Evolutionary conservation across 2,888 invertebrate species (phyloP), one percentile per base, ranked within the genome.

Genomic region (Epirrhoe alternata): DNA sequence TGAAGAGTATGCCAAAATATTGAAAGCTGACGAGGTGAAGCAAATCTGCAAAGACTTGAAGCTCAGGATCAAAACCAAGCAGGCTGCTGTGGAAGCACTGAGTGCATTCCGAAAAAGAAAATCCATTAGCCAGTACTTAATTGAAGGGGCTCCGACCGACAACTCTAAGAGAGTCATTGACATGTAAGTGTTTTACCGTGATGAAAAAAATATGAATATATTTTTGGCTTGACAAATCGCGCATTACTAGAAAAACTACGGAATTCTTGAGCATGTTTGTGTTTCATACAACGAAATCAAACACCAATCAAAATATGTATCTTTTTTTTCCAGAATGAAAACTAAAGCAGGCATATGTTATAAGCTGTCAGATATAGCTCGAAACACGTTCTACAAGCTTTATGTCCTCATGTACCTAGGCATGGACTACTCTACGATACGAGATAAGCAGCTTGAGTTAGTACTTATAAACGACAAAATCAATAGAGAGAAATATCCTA

Each of bases 331-430:
- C 78, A 94, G 94, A 30, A 78, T 93, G 68, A 79, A 74, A 61
- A 47, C 66, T 1, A 85, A 84, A 68, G 76, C 83, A 1, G 94
- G 94, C 0, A 42, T 74, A 7, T 91, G 91, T 66, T 91, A 86
- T 66, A 91, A 84, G 70, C 73, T 94, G 12, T 82, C 88, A 5
- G 85, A 88, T 8, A 31, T 74, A 16, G 85, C 86, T 0, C 79
- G 83, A 6, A 77, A 52, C 1, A 83, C 87, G 0, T 74, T 94
- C 1, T 73, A 88, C 61, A 86, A 86, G 50, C 75, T 94, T 16
- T 85, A 93, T 69, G 66, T 88, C 4, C 76, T 94, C 1, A 92
- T 90, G 87, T 93, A 92, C 70, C 79, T 94, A 5, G 94, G 94
- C 1, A 87, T 90, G 8, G 81, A 90, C 68, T 87, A 84, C 49